phyloP scores from a whole-genome alignment of 53 echinoderm and acorn worm genomes.

The Luidia sarsii region DNA sequence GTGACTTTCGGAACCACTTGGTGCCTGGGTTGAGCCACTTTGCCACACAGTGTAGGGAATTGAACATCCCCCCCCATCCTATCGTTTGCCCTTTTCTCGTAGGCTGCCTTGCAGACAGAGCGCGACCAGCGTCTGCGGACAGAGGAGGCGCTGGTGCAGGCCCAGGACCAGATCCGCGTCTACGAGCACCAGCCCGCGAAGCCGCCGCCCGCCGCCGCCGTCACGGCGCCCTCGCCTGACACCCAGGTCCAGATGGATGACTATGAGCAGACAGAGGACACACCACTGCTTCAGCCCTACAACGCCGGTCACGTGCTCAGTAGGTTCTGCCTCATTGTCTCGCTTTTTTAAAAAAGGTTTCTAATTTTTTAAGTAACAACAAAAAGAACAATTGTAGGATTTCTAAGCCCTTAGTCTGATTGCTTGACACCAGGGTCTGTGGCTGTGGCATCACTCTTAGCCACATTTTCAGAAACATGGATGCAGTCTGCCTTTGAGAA shows the following conservation, averaged over 20 bases:
- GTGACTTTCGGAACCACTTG: too few species aligned
- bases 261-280: constrained; percentile 32
- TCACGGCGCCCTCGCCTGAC: constrained; percentile 11
- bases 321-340: constrained; percentile 32
- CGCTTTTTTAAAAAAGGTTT: too few species aligned
- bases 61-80: too few species aligned
- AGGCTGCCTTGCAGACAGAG: constrained; percentile 68
- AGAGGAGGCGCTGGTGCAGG: constrained; percentile 64
- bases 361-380: not conserved
- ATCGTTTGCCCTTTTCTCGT: too few species aligned
- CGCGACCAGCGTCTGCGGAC: constrained; percentile 63
- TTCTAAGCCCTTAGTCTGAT: not conserved
- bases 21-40: too few species aligned
- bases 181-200: constrained; percentile 51
- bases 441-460: too few species aligned
- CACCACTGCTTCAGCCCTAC: constrained; percentile 50
- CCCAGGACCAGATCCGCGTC: constrained; percentile 67
- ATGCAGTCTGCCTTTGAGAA: too few species aligned
- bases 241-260: constrained; percentile 50
- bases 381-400: not conserved
- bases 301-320: constrained; percentile 67
- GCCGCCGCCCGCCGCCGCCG: not conserved
- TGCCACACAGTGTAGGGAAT: too few species aligned
- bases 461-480: too few species aligned
- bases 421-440: too few species aligned